Conservation (phyloP, 2,888 invertebrate species). For the Pyralis farinalis region DNA sequence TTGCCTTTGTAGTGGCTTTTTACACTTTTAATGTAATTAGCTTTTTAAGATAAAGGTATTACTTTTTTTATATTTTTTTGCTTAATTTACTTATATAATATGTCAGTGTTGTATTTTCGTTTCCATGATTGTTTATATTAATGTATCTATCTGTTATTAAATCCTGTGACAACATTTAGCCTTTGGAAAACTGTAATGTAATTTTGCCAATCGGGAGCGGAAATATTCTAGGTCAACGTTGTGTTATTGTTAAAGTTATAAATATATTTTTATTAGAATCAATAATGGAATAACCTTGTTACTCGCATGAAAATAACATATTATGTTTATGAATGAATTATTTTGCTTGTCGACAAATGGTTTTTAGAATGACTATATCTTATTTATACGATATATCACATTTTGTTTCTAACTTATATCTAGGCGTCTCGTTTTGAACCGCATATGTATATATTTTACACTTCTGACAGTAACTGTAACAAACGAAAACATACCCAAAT, state of each 20-base stretch:
- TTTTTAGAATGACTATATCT: too few relatives aligned
- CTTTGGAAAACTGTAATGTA: neutral
- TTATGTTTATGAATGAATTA: too few relatives aligned
- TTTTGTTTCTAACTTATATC: too few relatives aligned
- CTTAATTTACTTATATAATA: slow-evolving; percentile 37
- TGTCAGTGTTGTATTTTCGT: slow-evolving; percentile 35
- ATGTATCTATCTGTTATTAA: slow-evolving; percentile 9
- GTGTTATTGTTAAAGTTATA: slow-evolving; percentile 21
- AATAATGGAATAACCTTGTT: slow-evolving; percentile 14
- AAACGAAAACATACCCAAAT: too few relatives aligned
- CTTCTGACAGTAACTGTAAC: too few relatives aligned
- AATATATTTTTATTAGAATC: slow-evolving; percentile 21
- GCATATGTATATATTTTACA: too few relatives aligned
- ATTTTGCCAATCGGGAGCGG: neutral
- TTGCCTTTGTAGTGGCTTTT: slow-evolving; percentile 34
- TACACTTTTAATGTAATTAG: slow-evolving; percentile 31
- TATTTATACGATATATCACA: too few relatives aligned
- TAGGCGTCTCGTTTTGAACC: too few relatives aligned
- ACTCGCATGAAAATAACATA: neutral
- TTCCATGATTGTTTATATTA: slow-evolving; percentile 17
- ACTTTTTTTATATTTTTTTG: slow-evolving; percentile 28
- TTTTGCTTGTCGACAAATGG: too few relatives aligned
- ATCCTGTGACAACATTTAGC: neutral
- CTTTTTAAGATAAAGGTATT: slow-evolving; percentile 23
- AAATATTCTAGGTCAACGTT: slow-evolving; percentile 9